A percentile compares a stretch with the other conserved stretches of the same genome.
Evolutionary conservation across 2,888 invertebrate species (phyloP).

Genomic region (Linnaemya vulpina): DNA sequence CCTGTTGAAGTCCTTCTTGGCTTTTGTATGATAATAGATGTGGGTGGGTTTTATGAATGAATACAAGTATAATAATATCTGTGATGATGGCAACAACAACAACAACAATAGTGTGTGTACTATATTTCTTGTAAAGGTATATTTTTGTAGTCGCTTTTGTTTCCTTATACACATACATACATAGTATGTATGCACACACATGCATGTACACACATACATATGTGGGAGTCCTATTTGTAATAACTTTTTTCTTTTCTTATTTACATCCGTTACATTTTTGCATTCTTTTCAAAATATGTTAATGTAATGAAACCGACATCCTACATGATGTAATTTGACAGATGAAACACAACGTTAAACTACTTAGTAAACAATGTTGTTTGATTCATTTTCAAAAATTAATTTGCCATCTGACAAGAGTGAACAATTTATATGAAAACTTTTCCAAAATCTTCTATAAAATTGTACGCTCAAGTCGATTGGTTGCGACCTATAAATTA

Average conservation of each 20-base stretch:
- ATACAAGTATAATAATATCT: conserved; percentile 47
- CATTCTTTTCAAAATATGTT: conserved; percentile 23
- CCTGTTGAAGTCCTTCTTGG: conserved; percentile 66
- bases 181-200: too few relatives aligned
- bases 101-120: neutral
- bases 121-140: conserved; percentile 16
- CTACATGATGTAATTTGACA: conserved; percentile 44
- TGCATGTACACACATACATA: neutral
- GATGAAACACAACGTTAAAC: conserved; percentile 4
- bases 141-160: conserved; percentile 15
- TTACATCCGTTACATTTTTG: conserved; percentile 54
- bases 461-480: too few relatives aligned
- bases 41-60: conserved; percentile 53
- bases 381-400: neutral
- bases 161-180: neutral
- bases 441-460: too few relatives aligned
- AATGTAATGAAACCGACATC: conserved; percentile 32
- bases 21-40: conserved; percentile 32
- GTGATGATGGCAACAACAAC: conserved; percentile 31
- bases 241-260: conserved; percentile 33
- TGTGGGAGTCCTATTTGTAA: conserved; percentile 34
- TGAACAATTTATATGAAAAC: too few relatives aligned
- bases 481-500: too few relatives aligned
- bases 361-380: neutral
- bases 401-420: too few relatives aligned